Conservation (phyloP, 2,797 vertebrate species). For the Rhadinocentrus ornatus region DNA sequence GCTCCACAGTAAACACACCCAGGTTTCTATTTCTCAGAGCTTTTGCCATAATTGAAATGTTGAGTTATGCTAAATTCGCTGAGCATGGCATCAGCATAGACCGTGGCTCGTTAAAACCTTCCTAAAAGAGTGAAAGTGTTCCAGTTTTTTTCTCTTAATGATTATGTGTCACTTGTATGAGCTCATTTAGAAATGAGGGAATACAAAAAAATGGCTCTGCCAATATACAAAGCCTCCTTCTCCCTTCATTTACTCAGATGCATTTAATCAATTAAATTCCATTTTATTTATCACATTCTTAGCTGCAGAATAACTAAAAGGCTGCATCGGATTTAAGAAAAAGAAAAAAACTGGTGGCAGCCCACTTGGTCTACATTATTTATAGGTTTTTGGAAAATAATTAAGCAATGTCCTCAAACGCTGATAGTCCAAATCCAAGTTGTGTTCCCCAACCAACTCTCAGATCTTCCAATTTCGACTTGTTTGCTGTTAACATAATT, state of each 20-base stretch:
- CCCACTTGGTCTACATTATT: not conserved
- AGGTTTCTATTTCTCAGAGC: conserved; percentile 17
- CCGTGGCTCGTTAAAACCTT: conserved; percentile 8
- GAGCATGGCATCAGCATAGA: conserved; percentile 7
- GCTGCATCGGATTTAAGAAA: not conserved
- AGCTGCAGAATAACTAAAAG: not conserved
- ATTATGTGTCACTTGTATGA: not conserved
- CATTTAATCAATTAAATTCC: not conserved
- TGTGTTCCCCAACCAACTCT: too few species aligned
- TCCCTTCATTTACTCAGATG: not conserved
- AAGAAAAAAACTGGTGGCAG: not conserved
- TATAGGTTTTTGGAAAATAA: not conserved
- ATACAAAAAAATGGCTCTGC: not conserved
- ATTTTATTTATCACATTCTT: not conserved
- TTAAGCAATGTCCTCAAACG: too few species aligned
- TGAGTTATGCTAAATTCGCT: conserved; percentile 17
- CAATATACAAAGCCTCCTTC: not conserved
- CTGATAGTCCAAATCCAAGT: too few species aligned
- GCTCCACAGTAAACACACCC: conserved; percentile 39
- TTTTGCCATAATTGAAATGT: conserved; percentile 37
- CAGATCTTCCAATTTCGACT: too few species aligned
- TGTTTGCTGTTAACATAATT: too few species aligned
- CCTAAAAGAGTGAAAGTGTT: conserved; percentile 12
- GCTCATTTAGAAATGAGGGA: conserved; percentile 1
- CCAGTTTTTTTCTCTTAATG: conserved; percentile 12